Percentiles rank a stretch among this genome's conserved stretches.
phyloP scores from a whole-genome alignment of 2,888 invertebrate species.

The Cryptus armator region DNA sequence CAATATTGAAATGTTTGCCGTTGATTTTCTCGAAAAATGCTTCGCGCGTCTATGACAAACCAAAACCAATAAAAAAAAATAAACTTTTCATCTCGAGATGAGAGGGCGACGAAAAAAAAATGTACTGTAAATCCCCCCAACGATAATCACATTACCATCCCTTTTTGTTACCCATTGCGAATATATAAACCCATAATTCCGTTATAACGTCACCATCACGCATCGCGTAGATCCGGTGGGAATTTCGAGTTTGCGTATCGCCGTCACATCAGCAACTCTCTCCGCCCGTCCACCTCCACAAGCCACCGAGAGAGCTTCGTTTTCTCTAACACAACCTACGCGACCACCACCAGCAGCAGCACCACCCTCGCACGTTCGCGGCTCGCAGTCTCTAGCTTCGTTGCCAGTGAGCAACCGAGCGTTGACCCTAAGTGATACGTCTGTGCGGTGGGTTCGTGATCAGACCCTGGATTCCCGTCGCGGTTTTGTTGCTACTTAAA shows the following conservation, averaged over 20 bases:
- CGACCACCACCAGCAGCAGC: conserved; percentile 49
- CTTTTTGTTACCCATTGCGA: conserved; percentile 2
- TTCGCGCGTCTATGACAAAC: neutral
- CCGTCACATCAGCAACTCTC: neutral
- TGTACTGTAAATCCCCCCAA: neutral
- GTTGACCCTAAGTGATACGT: conserved; percentile 71
- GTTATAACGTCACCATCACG: conserved; percentile 44
- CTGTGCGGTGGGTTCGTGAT: conserved; percentile 39
- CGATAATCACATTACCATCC: neutral
- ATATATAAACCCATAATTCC: conserved; percentile 22
- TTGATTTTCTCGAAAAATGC: no score
- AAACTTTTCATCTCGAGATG: neutral
- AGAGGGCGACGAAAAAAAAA: neutral
- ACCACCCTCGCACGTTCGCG: conserved; percentile 60
- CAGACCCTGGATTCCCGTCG: neutral
- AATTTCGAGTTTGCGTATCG: conserved; percentile 65
- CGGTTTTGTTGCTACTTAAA: conserved; percentile 2
- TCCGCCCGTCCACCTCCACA: conserved; percentile 45
- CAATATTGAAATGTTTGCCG: no score
- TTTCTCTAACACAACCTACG: conserved; percentile 12
- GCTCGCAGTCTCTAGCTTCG: conserved; percentile 67
- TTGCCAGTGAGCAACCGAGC: conserved; percentile 70
- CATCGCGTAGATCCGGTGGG: conserved; percentile 29
- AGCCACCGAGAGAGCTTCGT: conserved; percentile 43
- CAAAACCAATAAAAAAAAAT: neutral